phyloP scores from a whole-genome alignment of 2,797 vertebrate genomes.

The Hapalemur alaotrensis region DNA sequence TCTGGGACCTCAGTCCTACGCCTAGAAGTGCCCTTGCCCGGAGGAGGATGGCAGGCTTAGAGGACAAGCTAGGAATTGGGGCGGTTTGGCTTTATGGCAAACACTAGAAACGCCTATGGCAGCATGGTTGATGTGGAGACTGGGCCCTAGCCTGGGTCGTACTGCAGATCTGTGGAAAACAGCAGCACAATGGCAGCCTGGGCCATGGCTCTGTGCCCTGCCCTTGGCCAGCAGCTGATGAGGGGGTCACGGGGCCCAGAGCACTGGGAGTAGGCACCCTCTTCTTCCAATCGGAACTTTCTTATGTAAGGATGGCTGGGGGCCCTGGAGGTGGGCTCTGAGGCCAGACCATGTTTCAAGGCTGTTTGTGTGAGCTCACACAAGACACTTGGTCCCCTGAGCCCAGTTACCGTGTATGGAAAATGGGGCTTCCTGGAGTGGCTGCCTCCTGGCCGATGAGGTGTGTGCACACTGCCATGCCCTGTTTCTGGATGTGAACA shows the following conservation, averaged over 20 bases:
- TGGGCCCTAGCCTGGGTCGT: background rate
- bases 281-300: background rate
- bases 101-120: rapidly evolving
- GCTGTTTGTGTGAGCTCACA: background rate
- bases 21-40: background rate
- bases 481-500: background rate
- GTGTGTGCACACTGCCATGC: too few relatives aligned
- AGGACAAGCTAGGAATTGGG: background rate
- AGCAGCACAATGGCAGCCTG: rapidly evolving
- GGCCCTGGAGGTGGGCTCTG: background rate
- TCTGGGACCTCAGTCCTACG: background rate
- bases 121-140: background rate
- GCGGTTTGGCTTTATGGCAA: background rate
- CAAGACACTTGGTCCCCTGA: background rate
- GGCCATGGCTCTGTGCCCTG: too few relatives aligned
- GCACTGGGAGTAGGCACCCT: rapidly evolving
- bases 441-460: background rate
- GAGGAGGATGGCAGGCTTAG: background rate
- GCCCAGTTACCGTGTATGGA: background rate
- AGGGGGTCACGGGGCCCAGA: background rate
- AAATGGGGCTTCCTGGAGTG: background rate
- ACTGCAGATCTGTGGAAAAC: too few relatives aligned
- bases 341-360: background rate
- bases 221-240: rapidly evolving
- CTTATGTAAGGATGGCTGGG: background rate